Percentiles rank a stretch among this genome's conserved stretches.
Conservation (phyloP, 2,113 vertebrate genomes). For the Philantomba maxwellii region DNA sequence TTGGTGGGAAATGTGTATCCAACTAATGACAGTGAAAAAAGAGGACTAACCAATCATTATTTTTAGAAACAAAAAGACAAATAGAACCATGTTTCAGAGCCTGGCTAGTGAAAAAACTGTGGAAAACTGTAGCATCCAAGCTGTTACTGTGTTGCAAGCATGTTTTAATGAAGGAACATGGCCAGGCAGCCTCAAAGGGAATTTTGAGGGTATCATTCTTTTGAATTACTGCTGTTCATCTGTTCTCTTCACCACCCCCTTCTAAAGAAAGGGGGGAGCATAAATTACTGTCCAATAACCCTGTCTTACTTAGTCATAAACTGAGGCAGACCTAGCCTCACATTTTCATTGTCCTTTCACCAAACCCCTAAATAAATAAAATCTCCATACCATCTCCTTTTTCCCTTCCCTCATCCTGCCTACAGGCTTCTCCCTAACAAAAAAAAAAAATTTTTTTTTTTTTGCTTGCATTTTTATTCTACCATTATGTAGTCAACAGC, state of each 20-base stretch:
- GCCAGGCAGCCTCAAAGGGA: slow-evolving; percentile 34
- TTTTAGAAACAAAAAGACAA: slow-evolving; percentile 54
- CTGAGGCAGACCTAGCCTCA: neutral
- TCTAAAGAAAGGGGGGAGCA: slow-evolving; percentile 24
- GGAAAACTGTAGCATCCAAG: slow-evolving; percentile 4
- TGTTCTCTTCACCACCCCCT: slow-evolving; percentile 43
- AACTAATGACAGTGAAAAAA: slow-evolving; percentile 22
- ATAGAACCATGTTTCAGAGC: slow-evolving; percentile 1
- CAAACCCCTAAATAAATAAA: slow-evolving; percentile 15
- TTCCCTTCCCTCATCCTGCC: slow-evolving; percentile 4
- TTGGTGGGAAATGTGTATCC: neutral
- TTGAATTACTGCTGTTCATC: slow-evolving; percentile 58
- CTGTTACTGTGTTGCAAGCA: neutral
- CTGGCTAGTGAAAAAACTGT: neutral
- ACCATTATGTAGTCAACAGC: slow-evolving; percentile 36
- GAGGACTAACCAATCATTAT: neutral
- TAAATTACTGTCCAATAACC: slow-evolving; percentile 42
- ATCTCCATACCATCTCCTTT: neutral
- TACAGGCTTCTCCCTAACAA: neutral
- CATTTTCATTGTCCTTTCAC: slow-evolving; percentile 32
- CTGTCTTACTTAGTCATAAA: slow-evolving; percentile 38
- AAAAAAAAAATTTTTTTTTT: neutral
- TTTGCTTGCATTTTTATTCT: slow-evolving; percentile 40
- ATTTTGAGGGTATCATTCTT: slow-evolving; percentile 45
- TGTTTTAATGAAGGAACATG: slow-evolving; percentile 47